Evolutionary conservation across 2,888 invertebrate species (phyloP).

Genomic region (Amphimallon solstitiale): DNA sequence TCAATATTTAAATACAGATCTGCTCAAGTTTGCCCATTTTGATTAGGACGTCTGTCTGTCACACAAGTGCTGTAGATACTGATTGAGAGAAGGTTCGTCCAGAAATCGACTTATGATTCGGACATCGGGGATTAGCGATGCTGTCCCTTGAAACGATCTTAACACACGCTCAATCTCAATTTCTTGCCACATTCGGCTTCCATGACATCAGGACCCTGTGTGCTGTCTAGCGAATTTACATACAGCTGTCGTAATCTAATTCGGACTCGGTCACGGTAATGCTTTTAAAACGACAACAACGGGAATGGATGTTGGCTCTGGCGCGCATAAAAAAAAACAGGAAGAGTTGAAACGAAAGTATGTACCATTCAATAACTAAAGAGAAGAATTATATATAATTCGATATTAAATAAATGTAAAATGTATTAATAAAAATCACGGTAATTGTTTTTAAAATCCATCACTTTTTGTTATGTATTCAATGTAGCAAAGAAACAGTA

Average conservation of each 20-base stretch:
- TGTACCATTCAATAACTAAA: too few relatives aligned
- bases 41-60: conserved; percentile 21
- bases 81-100: neutral
- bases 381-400: neutral
- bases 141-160: conserved; percentile 1
- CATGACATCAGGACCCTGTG: conserved; percentile 6
- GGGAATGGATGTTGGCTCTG: neutral
- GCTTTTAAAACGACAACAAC: conserved; percentile 23
- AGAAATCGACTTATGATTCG: conserved; percentile 9
- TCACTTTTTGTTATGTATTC: too few relatives aligned
- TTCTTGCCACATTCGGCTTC: neutral
- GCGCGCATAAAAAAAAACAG: neutral
- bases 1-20: conserved; percentile 29
- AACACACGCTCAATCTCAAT: conserved; percentile 11
- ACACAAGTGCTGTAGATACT: conserved; percentile 18
- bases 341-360: neutral
- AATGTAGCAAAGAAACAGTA: too few relatives aligned
- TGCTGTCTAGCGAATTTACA: conserved; percentile 14
- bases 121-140: conserved; percentile 27
- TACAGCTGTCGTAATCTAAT: conserved; percentile 31
- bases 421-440: neutral
- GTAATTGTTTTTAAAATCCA: too few relatives aligned
- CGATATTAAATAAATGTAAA: conserved; percentile 11
- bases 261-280: conserved; percentile 18
- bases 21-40: conserved; percentile 10